Percentiles rank a stretch among this genome's conserved stretches.
Evolutionary conservation across 2,888 invertebrate genomes (phyloP).

Genomic region (Tyria jacobaeae): DNA sequence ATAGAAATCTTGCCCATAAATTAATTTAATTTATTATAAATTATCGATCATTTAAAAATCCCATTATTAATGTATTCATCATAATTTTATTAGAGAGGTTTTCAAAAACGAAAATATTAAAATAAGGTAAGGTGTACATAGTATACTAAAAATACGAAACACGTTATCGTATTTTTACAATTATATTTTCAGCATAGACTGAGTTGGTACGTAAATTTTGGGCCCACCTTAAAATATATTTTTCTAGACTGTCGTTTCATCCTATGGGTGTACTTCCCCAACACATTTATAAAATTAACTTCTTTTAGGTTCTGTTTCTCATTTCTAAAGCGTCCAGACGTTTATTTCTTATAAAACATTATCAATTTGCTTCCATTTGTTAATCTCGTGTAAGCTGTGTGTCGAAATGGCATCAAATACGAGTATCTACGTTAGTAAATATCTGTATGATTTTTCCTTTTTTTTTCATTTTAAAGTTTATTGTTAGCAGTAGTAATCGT

Average conservation of each 20-base stretch:
- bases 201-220: constrained; percentile 31
- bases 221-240: constrained; percentile 23
- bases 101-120: too few species aligned
- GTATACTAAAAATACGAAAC: neutral
- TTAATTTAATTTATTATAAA: too few species aligned
- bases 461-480: too few species aligned
- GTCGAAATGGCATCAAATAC: too few species aligned
- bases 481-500: too few species aligned
- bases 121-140: too few species aligned
- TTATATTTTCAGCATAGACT: constrained; percentile 38
- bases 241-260: constrained; percentile 33
- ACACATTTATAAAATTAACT: constrained; percentile 51
- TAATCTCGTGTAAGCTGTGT: neutral
- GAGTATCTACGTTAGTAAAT: too few species aligned
- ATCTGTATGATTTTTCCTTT: too few species aligned
- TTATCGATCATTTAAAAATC: too few species aligned
- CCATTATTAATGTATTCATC: too few species aligned
- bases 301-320: constrained; percentile 51
- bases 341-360: constrained; percentile 26
- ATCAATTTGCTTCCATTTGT: constrained; percentile 22
- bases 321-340: constrained; percentile 31
- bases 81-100: too few species aligned
- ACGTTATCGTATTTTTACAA: constrained; percentile 11
- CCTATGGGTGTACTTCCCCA: constrained; percentile 34
- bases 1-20: too few species aligned